Evolutionary conservation across 2,113 vertebrate genomes (phyloP).

Genomic region (Paramormyrops kingsleyae): DNA sequence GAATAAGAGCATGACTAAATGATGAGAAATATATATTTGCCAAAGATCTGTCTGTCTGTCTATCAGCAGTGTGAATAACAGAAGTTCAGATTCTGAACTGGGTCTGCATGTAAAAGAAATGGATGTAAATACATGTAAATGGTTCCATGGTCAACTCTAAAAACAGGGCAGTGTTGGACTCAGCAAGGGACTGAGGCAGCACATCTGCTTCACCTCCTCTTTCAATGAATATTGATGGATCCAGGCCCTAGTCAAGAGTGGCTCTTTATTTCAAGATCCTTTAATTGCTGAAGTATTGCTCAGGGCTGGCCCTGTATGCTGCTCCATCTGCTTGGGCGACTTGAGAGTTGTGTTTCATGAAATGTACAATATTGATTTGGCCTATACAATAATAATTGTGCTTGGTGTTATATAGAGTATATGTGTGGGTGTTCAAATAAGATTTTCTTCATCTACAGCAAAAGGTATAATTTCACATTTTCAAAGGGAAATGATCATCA

Average conservation of each 20-base stretch:
- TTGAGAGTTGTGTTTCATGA: not conserved
- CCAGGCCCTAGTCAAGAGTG: constrained; percentile 5
- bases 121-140: not conserved
- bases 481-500: not conserved
- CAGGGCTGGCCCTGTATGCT: not conserved
- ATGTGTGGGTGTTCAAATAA: not conserved
- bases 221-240: constrained; percentile 32
- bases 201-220: not conserved
- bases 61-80: not conserved
- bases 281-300: constrained; percentile 36
- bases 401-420: not conserved
- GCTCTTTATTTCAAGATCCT: constrained; percentile 16
- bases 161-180: not conserved
- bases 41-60: not conserved
- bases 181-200: not conserved
- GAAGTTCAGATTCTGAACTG: not conserved
- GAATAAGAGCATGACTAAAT: not conserved
- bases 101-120: not conserved
- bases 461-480: not conserved
- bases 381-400: not conserved
- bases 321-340: constrained; percentile 3
- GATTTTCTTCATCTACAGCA: not conserved
- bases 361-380: constrained; percentile 18
- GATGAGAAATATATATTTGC: not conserved
- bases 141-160: not conserved